Conservation (phyloP, 2,888 invertebrate species). For the Scaptomyza flava region DNA sequence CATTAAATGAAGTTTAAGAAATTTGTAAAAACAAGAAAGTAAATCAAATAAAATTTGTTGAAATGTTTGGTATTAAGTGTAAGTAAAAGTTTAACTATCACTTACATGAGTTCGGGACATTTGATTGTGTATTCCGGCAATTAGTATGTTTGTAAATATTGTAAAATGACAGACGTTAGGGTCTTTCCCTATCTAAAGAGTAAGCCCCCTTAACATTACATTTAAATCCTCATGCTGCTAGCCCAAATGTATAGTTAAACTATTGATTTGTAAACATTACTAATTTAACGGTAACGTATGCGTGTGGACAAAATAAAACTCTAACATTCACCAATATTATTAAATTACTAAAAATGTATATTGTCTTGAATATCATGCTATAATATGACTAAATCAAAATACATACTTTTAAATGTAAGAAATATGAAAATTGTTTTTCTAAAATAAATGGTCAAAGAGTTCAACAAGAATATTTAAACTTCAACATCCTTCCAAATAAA, state of each 20-base stretch:
- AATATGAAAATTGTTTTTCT: conserved; percentile 16
- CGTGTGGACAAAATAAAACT: conserved; percentile 26
- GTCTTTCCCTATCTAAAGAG: conserved; percentile 26
- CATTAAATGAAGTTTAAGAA: conserved; percentile 8
- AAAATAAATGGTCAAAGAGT: not conserved
- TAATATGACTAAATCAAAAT: conserved; percentile 67
- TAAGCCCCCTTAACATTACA: conserved; percentile 9
- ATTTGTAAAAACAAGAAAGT: conserved; percentile 27
- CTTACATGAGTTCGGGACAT: conserved; percentile 42
- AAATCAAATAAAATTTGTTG: conserved; percentile 39
- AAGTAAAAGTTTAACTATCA: conserved; percentile 52
- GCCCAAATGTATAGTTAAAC: conserved; percentile 63
- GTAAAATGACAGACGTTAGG: conserved; percentile 55
- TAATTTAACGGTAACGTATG: conserved; percentile 47
- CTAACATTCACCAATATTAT: conserved; percentile 50
- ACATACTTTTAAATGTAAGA: conserved; percentile 69
- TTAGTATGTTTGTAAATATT: conserved; percentile 72
- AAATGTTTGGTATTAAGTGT: conserved; percentile 34
- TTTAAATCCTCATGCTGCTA: conserved; percentile 41
- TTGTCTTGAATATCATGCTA: conserved; percentile 50
- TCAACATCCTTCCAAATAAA: no score
- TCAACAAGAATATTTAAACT: no score
- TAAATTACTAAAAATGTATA: conserved; percentile 57
- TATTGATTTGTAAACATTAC: conserved; percentile 52
- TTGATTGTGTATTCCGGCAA: conserved; percentile 56